Base-by-base conservation (phyloP, 2,888 invertebrate species). In the Plutella xylostella region DNA sequence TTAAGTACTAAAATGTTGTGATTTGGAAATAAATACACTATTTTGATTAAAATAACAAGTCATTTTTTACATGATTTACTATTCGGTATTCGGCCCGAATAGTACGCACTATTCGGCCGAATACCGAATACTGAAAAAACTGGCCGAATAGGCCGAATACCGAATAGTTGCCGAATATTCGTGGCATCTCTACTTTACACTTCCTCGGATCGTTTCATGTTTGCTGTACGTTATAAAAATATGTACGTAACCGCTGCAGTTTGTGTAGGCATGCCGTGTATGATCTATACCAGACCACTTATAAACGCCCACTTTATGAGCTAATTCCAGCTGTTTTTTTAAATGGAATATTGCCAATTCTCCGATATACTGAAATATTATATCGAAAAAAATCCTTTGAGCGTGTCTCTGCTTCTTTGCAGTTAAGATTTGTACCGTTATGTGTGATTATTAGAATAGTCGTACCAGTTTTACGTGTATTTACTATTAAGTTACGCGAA, bases 141-240 rank as follows among this genome's bases (percentile, higher is more conserved):
- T n/a, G n/a, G n/a, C n/a, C n/a, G n/a, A n/a, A n/a, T n/a, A n/a
- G n/a, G n/a, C n/a, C n/a, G n/a, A n/a, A n/a, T n/a, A n/a, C n/a
- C n/a, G n/a, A n/a, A n/a, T n/a, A n/a, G n/a, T n/a, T n/a, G n/a
- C n/a, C n/a, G n/a, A n/a, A n/a, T n/a, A n/a, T n/a, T n/a, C n/a
- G n/a, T n/a, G n/a, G n/a, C n/a, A n/a, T n/a, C n/a, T n/a, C n/a
- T n/a, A n/a, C n/a, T n/a, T n/a, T n/a, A n/a, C n/a, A n/a, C n/a
- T n/a, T n/a, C n/a, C n/a, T n/a, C n/a, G n/a, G n/a, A n/a, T n/a
- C 9, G 17, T 20, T 25, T 6, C 39, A 39, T 14, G 39, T 14
- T 17, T 28, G 39, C 15, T 74, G 78, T 70, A 72, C 64, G 71
- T 68, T 43, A 20, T 80, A 72, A 74, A 73, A 74, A 72, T 72